Percentiles rank a stretch among this genome's conserved stretches.
These are phyloP conservation scores for Gambusia affinis DNA, from an alignment of 2,113 vertebrate genomes.

Conservation along the genomic window DNA sequence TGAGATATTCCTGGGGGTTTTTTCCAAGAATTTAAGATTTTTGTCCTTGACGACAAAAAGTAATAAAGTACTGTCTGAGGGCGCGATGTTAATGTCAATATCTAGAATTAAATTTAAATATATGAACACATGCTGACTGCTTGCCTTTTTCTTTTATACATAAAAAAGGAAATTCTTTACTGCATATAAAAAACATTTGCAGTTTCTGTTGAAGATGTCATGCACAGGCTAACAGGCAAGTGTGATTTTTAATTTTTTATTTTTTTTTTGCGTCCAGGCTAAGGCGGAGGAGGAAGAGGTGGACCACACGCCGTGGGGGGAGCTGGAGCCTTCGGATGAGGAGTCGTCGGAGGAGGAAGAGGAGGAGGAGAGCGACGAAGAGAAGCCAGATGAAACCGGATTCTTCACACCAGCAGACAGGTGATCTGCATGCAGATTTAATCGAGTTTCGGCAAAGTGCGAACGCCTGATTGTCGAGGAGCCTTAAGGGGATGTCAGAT, in stretches of 20 bases:
- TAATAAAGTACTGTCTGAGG: not conserved
- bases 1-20: too few relatives aligned
- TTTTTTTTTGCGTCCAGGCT: constrained; percentile 64
- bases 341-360: constrained; percentile 93
- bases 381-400: constrained; percentile 91
- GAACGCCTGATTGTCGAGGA: too few relatives aligned
- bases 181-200: too few relatives aligned
- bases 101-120: too few relatives aligned
- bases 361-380: constrained; percentile 94
- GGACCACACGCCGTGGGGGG: constrained; percentile 90
- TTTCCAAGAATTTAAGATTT: not conserved
- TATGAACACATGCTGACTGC: too few relatives aligned
- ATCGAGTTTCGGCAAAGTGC: too few relatives aligned
- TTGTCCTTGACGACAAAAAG: not conserved
- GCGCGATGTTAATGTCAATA: not conserved
- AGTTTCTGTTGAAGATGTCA: too few relatives aligned
- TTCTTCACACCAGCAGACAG: constrained; percentile 95
- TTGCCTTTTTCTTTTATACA: too few relatives aligned
- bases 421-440: constrained; percentile 54
- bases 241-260: too few relatives aligned
- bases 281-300: constrained; percentile 94
- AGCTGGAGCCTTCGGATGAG: constrained; percentile 91
- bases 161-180: too few relatives aligned
- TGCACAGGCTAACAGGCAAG: not conserved
- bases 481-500: too few relatives aligned